A percentile compares a stretch with the other conserved stretches of the same genome.
These are phyloP conservation scores for Saturnia japonica DNA, from an alignment of 2,888 invertebrate genomes.

Conservation along the genomic window DNA sequence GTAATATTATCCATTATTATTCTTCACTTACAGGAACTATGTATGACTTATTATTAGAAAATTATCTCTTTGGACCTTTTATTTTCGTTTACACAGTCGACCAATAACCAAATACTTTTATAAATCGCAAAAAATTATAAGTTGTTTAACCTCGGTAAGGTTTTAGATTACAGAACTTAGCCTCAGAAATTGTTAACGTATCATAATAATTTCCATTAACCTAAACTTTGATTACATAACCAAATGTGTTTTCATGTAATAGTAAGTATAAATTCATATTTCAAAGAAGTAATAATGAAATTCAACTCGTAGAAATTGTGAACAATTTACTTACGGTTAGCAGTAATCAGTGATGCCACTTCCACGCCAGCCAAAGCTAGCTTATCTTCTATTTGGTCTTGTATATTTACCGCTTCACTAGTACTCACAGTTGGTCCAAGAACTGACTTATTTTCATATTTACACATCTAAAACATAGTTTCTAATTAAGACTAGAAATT, in stretches of 20 bases:
- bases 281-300: no score
- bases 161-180: no score
- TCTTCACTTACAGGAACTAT: no score
- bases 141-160: background rate
- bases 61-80: background rate
- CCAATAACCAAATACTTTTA: background rate
- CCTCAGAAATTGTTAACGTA: no score
- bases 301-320: no score
- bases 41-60: no score
- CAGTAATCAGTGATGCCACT: constrained; percentile 46
- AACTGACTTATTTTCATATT: constrained; percentile 11
- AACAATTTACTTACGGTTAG: constrained; percentile 43
- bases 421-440: constrained; percentile 28
- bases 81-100: background rate
- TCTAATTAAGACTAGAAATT: background rate
- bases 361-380: constrained; percentile 44
- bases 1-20: constrained; percentile 22
- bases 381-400: constrained; percentile 43
- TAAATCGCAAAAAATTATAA: background rate
- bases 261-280: no score
- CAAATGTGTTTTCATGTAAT: no score
- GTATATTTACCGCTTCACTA: constrained; percentile 33
- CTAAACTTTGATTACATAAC: no score
- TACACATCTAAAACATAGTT: constrained; percentile 29
- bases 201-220: no score